Percentiles rank a stretch among this genome's conserved stretches.
Conservation (phyloP, 1,140 invertebrate genomes). For the Meteorus sp. region DNA sequence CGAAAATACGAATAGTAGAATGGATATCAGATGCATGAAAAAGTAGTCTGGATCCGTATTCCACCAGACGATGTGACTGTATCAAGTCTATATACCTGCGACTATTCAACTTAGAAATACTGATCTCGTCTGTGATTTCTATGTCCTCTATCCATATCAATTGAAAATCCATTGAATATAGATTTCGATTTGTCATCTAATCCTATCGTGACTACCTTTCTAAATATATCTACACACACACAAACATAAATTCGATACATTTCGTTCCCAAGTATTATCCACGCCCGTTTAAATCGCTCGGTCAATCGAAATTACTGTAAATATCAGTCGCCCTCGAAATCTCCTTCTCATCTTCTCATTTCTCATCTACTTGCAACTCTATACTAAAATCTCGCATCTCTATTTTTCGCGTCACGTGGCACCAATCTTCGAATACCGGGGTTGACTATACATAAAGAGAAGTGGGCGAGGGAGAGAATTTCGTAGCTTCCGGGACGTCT, state of each 20-base stretch:
- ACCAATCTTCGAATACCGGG: too few relatives aligned
- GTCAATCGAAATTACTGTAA: constrained; percentile 11
- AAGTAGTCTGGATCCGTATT: neutral
- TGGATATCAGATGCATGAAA: neutral
- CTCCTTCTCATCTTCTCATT: neutral
- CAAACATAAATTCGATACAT: too few relatives aligned
- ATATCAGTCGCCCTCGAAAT: neutral
- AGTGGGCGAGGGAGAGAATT: constrained; percentile 14
- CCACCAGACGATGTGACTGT: neutral
- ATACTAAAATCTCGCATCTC: too few relatives aligned
- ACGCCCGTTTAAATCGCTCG: constrained; percentile 17
- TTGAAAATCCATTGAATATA: neutral
- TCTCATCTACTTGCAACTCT: neutral
- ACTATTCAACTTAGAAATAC: too few relatives aligned
- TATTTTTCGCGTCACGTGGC: constrained; percentile 22
- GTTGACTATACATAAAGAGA: too few relatives aligned
- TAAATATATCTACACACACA: too few relatives aligned
- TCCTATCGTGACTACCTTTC: constrained; percentile 1
- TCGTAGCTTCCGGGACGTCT: constrained; percentile 14
- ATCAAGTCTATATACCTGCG: too few relatives aligned
- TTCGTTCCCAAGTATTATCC: constrained; percentile 11
- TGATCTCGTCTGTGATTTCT: too few relatives aligned
- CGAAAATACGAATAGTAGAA: neutral
- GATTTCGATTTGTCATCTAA: constrained; percentile 21
- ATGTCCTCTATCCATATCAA: neutral